These are phyloP conservation scores for Cosmopolites sordidus DNA, from an alignment of 2,888 invertebrate species.

Conservation along the genomic window DNA sequence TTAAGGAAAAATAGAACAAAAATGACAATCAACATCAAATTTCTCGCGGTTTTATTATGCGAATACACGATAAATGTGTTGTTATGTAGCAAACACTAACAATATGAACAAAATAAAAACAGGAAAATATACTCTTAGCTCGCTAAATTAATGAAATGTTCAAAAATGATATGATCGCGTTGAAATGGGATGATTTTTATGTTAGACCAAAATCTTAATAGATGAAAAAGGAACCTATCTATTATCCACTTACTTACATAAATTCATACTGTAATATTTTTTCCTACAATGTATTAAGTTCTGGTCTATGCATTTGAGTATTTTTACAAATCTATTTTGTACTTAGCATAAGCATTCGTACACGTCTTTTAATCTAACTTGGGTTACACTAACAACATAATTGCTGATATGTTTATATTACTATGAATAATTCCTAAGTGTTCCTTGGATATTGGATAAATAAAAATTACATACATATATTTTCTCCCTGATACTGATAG, in stretches of 20 bases:
- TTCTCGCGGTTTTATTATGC: background rate
- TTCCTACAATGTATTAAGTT: background rate
- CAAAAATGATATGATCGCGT: conserved; percentile 15
- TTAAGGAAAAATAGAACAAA: background rate
- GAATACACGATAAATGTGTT: conserved; percentile 4
- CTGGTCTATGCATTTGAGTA: conserved; percentile 6
- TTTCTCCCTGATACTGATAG: conserved; percentile 8
- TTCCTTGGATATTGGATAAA: conserved; percentile 3
- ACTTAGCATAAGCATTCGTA: conserved; percentile 8
- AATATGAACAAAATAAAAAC: conserved; percentile 10
- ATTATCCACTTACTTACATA: background rate
- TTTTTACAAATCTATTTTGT: conserved; percentile 14
- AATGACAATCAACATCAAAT: no score
- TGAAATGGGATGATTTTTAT: conserved; percentile 5
- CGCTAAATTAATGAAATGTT: conserved; percentile 19
- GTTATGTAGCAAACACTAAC: conserved; percentile 17
- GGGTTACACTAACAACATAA: background rate
- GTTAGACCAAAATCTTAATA: conserved; percentile 4
- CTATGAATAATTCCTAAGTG: conserved; percentile 3
- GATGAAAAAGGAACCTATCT: background rate
- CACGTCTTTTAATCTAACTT: background rate
- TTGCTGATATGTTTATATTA: conserved; percentile 12
- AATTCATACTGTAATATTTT: background rate
- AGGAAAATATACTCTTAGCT: conserved; percentile 14
- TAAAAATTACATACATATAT: background rate